phyloP scores from a whole-genome alignment of 2,888 invertebrate genomes.

The Hirtodrosophila confusa region DNA sequence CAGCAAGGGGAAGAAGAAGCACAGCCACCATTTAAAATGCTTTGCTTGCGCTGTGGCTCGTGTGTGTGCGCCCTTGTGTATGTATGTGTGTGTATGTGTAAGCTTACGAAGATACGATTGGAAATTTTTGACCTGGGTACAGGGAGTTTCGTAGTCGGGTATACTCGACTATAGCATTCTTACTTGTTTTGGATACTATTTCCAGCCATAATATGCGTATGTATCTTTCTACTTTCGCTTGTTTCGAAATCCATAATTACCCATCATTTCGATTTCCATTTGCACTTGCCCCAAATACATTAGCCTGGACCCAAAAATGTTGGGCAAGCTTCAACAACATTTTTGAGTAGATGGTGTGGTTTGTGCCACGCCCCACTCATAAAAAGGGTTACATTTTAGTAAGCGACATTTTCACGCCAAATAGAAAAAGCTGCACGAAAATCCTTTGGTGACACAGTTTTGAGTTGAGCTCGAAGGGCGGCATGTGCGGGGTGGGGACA shows the following conservation, averaged over 20 bases:
- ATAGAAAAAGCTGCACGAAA: conserved; percentile 46
- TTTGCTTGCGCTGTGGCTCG: too few relatives aligned
- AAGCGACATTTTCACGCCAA: conserved; percentile 17
- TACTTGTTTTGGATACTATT: background rate
- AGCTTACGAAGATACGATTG: too few relatives aligned
- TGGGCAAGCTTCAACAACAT: conserved; percentile 14
- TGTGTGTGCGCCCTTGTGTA: too few relatives aligned
- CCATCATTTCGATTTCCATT: conserved; percentile 2
- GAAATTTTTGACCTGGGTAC: too few relatives aligned
- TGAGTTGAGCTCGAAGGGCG: conserved; percentile 21
- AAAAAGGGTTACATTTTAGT: conserved; percentile 14
- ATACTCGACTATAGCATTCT: too few relatives aligned
- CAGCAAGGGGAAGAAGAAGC: too few relatives aligned
- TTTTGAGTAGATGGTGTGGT: conserved; percentile 5
- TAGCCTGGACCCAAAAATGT: conserved; percentile 20
- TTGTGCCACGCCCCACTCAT: conserved; percentile 6
- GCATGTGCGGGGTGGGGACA: background rate
- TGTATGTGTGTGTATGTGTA: too few relatives aligned
- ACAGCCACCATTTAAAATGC: too few relatives aligned
- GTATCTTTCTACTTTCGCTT: conserved; percentile 7
- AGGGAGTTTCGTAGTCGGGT: too few relatives aligned
- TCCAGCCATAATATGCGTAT: background rate
- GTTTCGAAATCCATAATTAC: conserved; percentile 1
- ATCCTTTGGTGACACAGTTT: conserved; percentile 50
- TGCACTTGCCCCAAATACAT: conserved; percentile 2